Base-by-base conservation (phyloP, 2,888 invertebrate species). In the Phania funesta region DNA sequence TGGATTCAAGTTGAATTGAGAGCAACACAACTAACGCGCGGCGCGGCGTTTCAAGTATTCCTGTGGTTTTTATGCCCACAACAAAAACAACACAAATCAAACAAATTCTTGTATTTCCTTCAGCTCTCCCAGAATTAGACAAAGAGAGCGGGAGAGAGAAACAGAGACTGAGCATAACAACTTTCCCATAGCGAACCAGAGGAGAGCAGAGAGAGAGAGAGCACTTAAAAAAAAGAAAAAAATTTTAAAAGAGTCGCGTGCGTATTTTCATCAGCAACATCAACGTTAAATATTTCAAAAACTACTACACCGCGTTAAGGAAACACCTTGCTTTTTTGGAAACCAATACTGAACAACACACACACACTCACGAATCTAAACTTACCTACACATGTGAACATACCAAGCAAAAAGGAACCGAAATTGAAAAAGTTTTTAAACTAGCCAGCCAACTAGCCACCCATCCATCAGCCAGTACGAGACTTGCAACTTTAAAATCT, bases 1-100 rank as follows among this genome's bases (percentile, higher is more conserved):
- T 87, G 86, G 86, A 86, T 85, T 87, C 86, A 86, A 86, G 85
- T 86, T 86, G 85, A 84, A 86, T 85, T 84, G 84, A 81, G 84
- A 84, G 75, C 52, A 83, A 73, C 67, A 62, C 60, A 79, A 83
- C 75, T 75, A 73, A 75, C 67, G 87, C 86, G 86, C 83, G 84
- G 87, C 86, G 86, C 83, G 84, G 74, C 74, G 78, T 78, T 82
- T 78, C 74, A 82, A 82, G 82, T 82, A 82, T 78, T 82, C 74
- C 82, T 82, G 82, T 78, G 82, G 82, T 82, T 82, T 78, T 82
- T 65, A 71, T 38, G 48, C 41, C 78, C 71, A 79, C 78, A 76
- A 64, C 62, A 62, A 70, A 54, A 54, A 38, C 60, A 60, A 62
- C 60, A 65, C 38, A 71, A 64, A 32, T 46, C 64, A 65, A 64